Base-by-base conservation (phyloP, 2,113 vertebrate species). In the Penelope pileata region DNA sequence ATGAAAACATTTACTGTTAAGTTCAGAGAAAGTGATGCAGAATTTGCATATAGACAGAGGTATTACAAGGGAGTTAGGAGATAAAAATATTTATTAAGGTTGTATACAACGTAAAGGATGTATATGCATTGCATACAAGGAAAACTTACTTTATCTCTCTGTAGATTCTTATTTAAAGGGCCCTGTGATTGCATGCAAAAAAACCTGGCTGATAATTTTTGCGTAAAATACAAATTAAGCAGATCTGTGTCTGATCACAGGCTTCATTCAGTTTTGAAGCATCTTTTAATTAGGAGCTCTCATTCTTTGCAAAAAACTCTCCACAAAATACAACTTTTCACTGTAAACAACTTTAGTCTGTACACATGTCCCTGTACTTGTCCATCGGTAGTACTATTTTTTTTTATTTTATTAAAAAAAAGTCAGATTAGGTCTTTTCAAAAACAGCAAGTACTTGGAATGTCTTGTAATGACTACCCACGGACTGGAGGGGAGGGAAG, bases 401-500 rank as follows among this genome's bases (percentile, higher is more conserved):
- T 29, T 40, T 69, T 78, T 66, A n/a, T 74, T 8, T 10, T 2
- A 2, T 59, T 27, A 68, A 26, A 23, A 67, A 11, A 48, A 12
- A 36, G 59, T 36, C n/a, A 85, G 4, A 48, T 58, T 70, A 62
- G 34, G 14, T 50, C 50, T 38, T 91, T 95, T 86, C 9, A 7
- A 80, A 90, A 86, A 22, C 21, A 51, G 16, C 26, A 50, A 85
- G 18, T 53, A 36, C 68, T 90, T 43, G 17, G 79, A 90, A 54
- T 93, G 53, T 29, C 75, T 86, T 94, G 76, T 74, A 83, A 82
- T 94, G 80, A 85, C 89, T 91, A 60, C 10, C 43, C 1, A 0
- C 91, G 76, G 75, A 86, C 64, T 93, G 51, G 67, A 67, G 50
- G 58, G 58, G 53, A 94, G 82, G 34, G 56, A 83, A 60, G 67